Conservation (phyloP, 2,888 invertebrate species). For the Dioctria rufipes region DNA sequence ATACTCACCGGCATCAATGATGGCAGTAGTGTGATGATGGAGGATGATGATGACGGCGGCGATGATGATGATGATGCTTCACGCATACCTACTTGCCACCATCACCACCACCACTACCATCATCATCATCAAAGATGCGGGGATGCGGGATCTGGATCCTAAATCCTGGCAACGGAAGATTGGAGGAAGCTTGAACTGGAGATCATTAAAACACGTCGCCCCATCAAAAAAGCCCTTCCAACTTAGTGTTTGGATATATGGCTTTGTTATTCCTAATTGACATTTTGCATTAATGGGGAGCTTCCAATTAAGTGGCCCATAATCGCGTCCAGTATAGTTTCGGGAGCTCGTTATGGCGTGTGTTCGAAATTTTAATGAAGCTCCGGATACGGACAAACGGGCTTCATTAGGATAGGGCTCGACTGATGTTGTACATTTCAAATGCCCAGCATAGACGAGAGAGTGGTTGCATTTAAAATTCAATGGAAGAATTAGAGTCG, state of each 20-base stretch:
- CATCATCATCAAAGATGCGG: conserved; percentile 57
- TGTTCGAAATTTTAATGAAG: conserved; percentile 64
- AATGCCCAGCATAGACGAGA: not conserved
- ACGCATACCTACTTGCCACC: conserved; percentile 35
- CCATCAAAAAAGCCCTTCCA: conserved; percentile 57
- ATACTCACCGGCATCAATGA: too few relatives aligned
- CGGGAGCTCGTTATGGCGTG: conserved; percentile 57
- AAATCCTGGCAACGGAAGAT: conserved; percentile 54
- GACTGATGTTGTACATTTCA: conserved; percentile 21
- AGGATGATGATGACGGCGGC: conserved; percentile 35
- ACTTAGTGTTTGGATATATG: conserved; percentile 62
- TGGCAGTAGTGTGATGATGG: not conserved
- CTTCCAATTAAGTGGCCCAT: conserved; percentile 62
- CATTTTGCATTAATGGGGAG: conserved; percentile 62
- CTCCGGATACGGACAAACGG: conserved; percentile 6
- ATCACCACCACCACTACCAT: conserved; percentile 42
- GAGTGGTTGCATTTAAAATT: conserved; percentile 2
- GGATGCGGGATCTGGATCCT: conserved; percentile 55
- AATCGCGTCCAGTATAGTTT: conserved; percentile 40
- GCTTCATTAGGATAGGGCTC: conserved; percentile 11
- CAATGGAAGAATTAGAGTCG: conserved; percentile 18
- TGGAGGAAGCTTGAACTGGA: conserved; percentile 50
- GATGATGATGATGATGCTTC: conserved; percentile 56
- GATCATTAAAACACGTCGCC: conserved; percentile 58
- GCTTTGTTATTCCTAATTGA: conserved; percentile 64